phyloP scores from a whole-genome alignment of 2,888 invertebrate species.

The Seladonia tumulorum region DNA sequence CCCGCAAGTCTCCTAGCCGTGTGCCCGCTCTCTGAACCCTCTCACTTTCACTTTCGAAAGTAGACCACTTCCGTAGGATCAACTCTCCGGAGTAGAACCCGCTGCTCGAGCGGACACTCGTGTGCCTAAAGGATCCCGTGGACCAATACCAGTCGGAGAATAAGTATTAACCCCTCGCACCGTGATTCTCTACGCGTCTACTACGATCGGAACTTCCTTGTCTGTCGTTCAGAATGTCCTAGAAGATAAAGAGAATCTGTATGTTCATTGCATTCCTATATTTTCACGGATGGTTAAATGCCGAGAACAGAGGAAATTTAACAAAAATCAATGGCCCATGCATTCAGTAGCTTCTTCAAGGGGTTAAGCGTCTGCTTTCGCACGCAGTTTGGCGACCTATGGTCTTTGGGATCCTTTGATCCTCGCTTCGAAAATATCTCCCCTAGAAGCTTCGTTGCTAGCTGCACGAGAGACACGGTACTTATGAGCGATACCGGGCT shows the following conservation, averaged over 20 bases:
- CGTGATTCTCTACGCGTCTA: neutral
- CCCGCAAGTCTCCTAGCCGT: neutral
- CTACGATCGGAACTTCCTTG: neutral
- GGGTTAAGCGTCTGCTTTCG: neutral
- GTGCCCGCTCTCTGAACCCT: neutral
- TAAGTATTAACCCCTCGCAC: neutral
- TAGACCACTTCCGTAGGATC: neutral
- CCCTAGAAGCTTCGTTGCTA: conserved; percentile 57
- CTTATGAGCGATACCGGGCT: conserved; percentile 52
- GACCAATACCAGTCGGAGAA: neutral
- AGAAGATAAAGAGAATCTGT: neutral
- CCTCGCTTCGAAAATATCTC: conserved; percentile 37
- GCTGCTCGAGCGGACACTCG: neutral
- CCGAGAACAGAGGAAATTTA: neutral
- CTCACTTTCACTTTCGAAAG: conserved; percentile 3
- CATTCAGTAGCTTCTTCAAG: neutral
- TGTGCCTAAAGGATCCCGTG: neutral
- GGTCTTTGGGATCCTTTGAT: conserved; percentile 2
- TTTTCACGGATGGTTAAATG: conserved; percentile 2
- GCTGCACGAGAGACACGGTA: conserved; percentile 54
- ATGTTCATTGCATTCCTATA: neutral
- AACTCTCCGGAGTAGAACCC: neutral
- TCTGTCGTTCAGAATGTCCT: conserved; percentile 1
- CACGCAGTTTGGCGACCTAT: neutral
- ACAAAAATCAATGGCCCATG: neutral